Base-by-base conservation (phyloP, 1,140 invertebrate species). In the Contarinia nasturtii region DNA sequence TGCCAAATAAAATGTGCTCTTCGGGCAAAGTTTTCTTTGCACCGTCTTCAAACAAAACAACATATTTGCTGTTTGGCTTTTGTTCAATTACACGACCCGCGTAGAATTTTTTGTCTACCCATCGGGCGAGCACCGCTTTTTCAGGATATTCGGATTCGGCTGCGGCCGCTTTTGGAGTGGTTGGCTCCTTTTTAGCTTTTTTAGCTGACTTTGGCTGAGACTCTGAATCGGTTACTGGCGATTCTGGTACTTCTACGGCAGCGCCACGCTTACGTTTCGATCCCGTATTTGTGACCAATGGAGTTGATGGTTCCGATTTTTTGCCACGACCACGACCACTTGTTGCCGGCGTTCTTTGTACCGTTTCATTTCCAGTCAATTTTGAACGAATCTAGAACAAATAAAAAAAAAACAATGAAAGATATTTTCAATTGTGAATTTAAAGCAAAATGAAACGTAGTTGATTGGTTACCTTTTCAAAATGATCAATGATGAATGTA, bases 71-170 rank as follows among this genome's bases (percentile, higher is more conserved):
- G n/a, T 68, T 69, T 7, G 70, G 60, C 1, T 67, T 68, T 8
- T 68, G 66, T 53, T 67, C 63, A 10, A 61, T 53, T 0, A 76
- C 69, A 53, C 55, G 68, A 0, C 73, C 74, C 0, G 73, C 72
- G 50, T 76, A 77, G 51, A 75, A 77, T 41, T 70, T 67, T 49
- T 73, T 74, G 46, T 77, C 74, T 0, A 70, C 69, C 74, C 75
- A 77, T 58, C 73, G 74, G 0, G 74, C 75, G 44, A 76, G 65
- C 0, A 75, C 74, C 0, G 67, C 56, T 7, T 68, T 71, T 1
- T 70, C 70, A 1, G 68, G 61, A 2, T 62, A 15, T 36, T 19
- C 27, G 10, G 44, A 20, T n/a, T 33, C 18, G 38, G 20, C 15
- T 21, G 41, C 49, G 36, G 7, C 54, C 49, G 20, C 62, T 53